A percentile compares a stretch with the other conserved stretches of the same genome.
phyloP scores from a whole-genome alignment of 2,113 vertebrate species.

The Marmota flaviventris region DNA sequence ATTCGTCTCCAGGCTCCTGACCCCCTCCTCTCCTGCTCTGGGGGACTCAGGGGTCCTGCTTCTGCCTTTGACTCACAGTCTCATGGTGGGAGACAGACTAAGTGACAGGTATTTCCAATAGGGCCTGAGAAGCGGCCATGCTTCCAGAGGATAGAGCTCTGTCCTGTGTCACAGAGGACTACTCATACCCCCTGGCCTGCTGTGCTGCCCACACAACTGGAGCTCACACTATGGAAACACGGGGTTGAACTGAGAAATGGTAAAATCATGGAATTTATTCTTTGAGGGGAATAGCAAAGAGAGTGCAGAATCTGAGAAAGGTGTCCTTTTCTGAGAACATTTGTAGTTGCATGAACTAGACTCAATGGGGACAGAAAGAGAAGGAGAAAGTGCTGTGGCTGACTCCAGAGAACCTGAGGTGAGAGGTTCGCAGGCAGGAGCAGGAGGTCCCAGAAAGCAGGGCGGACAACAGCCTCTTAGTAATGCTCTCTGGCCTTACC shows the following conservation, averaged over 20 bases:
- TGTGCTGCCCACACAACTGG: neutral
- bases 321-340: constrained; percentile 22
- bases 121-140: neutral
- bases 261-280: neutral
- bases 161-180: neutral
- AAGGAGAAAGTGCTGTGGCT: constrained; percentile 57
- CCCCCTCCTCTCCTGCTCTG: neutral
- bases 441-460: constrained; percentile 60
- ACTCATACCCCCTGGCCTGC: accelerated
- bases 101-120: neutral
- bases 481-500: neutral
- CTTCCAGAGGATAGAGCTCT: neutral
- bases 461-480: neutral
- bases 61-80: neutral
- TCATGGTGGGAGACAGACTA: neutral
- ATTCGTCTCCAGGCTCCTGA: neutral
- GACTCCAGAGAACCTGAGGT: constrained; percentile 69
- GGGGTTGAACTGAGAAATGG: neutral
- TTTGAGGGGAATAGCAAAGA: neutral
- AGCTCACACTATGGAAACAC: neutral
- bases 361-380: neutral
- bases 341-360: neutral
- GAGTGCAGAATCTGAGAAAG: neutral
- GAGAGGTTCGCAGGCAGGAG: constrained; percentile 47
- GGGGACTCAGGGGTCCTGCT: neutral